phyloP scores from a whole-genome alignment of 1,140 invertebrate genomes.

The Popillia japonica region DNA sequence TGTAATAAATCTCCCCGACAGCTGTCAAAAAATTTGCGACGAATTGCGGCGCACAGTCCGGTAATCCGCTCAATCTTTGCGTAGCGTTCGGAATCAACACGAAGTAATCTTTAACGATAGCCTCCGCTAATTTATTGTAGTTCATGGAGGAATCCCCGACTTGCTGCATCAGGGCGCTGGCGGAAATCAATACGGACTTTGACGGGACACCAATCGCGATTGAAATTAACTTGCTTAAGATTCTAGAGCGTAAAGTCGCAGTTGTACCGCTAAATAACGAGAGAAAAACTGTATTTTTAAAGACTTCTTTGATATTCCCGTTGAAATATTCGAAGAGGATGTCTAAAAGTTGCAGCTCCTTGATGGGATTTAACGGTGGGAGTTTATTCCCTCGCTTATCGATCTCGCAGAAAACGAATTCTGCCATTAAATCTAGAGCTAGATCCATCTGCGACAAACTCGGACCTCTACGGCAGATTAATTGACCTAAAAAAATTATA shows the following conservation, averaged over 20 bases:
- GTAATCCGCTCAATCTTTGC: constrained; percentile 71
- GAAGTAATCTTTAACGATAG: constrained; percentile 82
- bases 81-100: constrained; percentile 73
- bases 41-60: constrained; percentile 77
- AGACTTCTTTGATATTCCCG: constrained; percentile 72
- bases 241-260: constrained; percentile 70
- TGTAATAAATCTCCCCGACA: constrained; percentile 78
- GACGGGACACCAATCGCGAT: constrained; percentile 78
- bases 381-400: constrained; percentile 69
- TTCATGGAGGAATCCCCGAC: constrained; percentile 77
- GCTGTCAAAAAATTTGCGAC: constrained; percentile 82
- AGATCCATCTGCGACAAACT: constrained; percentile 67
- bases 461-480: constrained; percentile 62
- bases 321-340: constrained; percentile 79
- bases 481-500: constrained; percentile 56
- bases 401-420: constrained; percentile 83
- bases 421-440: constrained; percentile 80
- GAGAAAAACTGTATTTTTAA: constrained; percentile 81
- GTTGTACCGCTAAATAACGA: constrained; percentile 78
- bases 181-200: constrained; percentile 74
- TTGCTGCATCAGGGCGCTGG: constrained; percentile 87
- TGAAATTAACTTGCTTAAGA: constrained; percentile 81
- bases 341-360: constrained; percentile 79
- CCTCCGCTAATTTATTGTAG: constrained; percentile 75
- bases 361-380: constrained; percentile 67